Percentiles rank a stretch among this genome's conserved stretches.
Evolutionary conservation across 92 coral and sea anemone species (phyloP).

Genomic region (Porites cylindrica): DNA sequence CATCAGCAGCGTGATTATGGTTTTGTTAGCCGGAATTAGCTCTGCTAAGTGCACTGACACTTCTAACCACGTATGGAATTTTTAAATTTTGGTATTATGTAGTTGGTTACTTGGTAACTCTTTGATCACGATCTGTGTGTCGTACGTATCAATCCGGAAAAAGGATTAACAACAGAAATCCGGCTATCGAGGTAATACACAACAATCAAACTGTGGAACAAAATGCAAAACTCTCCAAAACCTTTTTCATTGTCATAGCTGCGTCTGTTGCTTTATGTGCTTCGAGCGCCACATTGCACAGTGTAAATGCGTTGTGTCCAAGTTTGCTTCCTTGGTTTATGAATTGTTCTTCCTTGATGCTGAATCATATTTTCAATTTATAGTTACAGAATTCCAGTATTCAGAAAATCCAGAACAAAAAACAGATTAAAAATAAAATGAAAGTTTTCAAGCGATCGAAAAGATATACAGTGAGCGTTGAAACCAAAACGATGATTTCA

Average conservation of each 20-base stretch:
- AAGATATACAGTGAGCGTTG: too few species aligned
- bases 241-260: background rate
- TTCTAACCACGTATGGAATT: background rate
- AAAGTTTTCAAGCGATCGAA: too few species aligned
- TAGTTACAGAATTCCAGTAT: background rate
- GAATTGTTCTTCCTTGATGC: background rate
- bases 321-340: background rate
- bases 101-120: background rate
- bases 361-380: background rate
- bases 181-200: background rate
- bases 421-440: background rate
- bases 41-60: background rate
- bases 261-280: background rate
- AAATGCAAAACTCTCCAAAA: background rate
- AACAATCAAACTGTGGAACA: background rate
- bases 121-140: background rate
- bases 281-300: background rate
- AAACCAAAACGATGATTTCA: too few species aligned
- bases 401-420: background rate
- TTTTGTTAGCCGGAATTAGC: background rate
- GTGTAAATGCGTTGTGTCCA: background rate
- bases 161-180: background rate
- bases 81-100: background rate
- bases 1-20: background rate
- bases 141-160: background rate